Percentiles rank a stretch among this genome's conserved stretches.
Conservation (phyloP, 2,797 vertebrate genomes). For the Arremon brunneinucha region DNA sequence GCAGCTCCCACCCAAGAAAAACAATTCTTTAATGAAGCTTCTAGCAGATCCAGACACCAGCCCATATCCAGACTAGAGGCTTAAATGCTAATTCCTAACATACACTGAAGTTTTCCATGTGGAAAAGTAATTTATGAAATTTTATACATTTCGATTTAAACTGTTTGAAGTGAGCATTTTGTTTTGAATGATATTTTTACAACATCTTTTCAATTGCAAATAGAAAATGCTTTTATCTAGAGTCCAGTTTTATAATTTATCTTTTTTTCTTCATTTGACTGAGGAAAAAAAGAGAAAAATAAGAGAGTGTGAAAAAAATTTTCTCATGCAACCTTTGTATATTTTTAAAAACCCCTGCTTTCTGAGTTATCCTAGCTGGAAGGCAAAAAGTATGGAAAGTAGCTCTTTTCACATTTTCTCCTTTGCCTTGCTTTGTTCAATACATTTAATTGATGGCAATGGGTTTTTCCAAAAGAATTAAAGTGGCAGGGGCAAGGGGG, state of each 20-base stretch:
- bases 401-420: neutral
- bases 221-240: neutral
- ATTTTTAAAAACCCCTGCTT: rapidly evolving
- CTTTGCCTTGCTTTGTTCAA: neutral
- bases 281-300: neutral
- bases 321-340: neutral
- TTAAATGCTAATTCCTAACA: neutral
- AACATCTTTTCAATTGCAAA: neutral
- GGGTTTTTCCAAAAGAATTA: neutral
- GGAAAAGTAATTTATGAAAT: neutral
- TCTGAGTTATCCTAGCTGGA: neutral
- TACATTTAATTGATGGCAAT: neutral
- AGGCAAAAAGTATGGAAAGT: neutral
- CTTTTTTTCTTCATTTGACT: neutral
- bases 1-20: neutral
- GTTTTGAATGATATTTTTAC: neutral
- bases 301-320: rapidly evolving
- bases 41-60: neutral
- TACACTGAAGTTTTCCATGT: neutral
- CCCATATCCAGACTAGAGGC: neutral
- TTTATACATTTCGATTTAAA: neutral
- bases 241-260: neutral
- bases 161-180: neutral
- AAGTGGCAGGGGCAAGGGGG: rapidly evolving
- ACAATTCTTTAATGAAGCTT: neutral